Evolutionary conservation across 2,113 vertebrate genomes (phyloP).

Genomic region (Plectropomus leopardus): DNA sequence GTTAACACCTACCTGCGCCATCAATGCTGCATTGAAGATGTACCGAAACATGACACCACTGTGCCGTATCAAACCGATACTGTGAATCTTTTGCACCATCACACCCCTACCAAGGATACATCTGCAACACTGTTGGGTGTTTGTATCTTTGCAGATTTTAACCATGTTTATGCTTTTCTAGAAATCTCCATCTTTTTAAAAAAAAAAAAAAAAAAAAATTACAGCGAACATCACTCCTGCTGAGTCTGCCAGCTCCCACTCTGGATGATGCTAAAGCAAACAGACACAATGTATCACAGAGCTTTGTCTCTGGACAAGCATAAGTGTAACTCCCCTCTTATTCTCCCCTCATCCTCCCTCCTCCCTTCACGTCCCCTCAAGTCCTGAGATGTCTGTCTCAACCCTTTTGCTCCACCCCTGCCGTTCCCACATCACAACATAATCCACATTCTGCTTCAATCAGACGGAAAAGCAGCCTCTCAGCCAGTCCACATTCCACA

Average conservation of each 20-base stretch:
- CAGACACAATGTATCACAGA: constrained; percentile 32
- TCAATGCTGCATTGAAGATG: too few relatives aligned
- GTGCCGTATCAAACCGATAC: too few relatives aligned
- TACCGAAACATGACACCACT: too few relatives aligned
- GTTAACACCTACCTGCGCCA: too few relatives aligned
- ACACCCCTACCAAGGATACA: too few relatives aligned
- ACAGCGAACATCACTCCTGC: constrained; percentile 4
- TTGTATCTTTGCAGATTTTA: too few relatives aligned
- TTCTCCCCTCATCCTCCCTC: not conserved
- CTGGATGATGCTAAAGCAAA: constrained; percentile 51
- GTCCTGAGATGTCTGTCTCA: constrained; percentile 39
- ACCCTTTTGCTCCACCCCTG: constrained; percentile 27
- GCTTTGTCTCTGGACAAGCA: constrained; percentile 47
- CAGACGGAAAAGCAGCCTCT: constrained; percentile 67
- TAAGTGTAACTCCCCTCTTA: constrained; percentile 18
- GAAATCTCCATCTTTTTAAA: too few relatives aligned
- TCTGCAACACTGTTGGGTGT: too few relatives aligned
- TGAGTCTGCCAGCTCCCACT: constrained; percentile 20
- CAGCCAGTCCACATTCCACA: constrained; percentile 44
- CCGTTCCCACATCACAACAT: constrained; percentile 43
- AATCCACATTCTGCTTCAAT: constrained; percentile 68
- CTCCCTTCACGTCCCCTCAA: constrained; percentile 29
- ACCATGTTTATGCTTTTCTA: too few relatives aligned
- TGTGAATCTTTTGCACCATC: too few relatives aligned
- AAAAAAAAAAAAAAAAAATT: not conserved